A percentile compares a stretch with the other conserved stretches of the same genome.
These are phyloP conservation scores for Eurosta solidaginis DNA, from an alignment of 1,140 invertebrate species.

Conservation along the genomic window DNA sequence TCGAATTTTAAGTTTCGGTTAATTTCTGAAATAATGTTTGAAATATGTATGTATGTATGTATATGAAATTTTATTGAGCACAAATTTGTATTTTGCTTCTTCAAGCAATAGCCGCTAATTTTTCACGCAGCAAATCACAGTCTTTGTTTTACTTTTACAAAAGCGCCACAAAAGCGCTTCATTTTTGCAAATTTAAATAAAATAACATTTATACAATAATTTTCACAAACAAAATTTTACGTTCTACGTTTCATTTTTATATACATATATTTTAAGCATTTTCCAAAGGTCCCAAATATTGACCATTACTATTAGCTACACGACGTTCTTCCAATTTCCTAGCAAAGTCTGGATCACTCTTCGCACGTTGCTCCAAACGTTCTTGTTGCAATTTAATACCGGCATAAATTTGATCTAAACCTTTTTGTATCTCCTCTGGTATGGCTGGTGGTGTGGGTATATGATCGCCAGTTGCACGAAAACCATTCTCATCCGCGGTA, in stretches of 20 bases:
- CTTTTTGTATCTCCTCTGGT: conserved; percentile 79
- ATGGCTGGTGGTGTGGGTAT: conserved; percentile 84
- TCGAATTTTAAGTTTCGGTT: background rate
- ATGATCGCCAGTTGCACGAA: conserved; percentile 79
- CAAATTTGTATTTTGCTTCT: background rate
- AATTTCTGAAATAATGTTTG: background rate
- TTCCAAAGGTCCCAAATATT: conserved; percentile 61
- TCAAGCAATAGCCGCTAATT: background rate
- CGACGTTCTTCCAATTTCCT: conserved; percentile 63
- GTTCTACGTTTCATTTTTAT: background rate
- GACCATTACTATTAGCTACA: conserved; percentile 64
- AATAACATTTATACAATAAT: background rate
- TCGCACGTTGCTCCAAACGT: conserved; percentile 61
- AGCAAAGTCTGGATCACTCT: conserved; percentile 64
- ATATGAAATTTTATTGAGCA: background rate
- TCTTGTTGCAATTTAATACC: conserved; percentile 75
- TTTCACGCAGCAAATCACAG: conserved; percentile 37
- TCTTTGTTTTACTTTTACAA: conserved; percentile 36
- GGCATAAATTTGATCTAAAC: conserved; percentile 79
- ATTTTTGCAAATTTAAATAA: background rate
- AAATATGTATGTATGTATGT: too few species aligned
- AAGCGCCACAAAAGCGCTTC: conserved; percentile 17
- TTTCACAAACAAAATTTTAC: background rate
- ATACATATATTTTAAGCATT: conserved; percentile 35
- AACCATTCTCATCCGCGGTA: conserved; percentile 74